phyloP scores from a whole-genome alignment of 53 echinoderm and acorn worm genomes.

The Hippasteria phrygiana region DNA sequence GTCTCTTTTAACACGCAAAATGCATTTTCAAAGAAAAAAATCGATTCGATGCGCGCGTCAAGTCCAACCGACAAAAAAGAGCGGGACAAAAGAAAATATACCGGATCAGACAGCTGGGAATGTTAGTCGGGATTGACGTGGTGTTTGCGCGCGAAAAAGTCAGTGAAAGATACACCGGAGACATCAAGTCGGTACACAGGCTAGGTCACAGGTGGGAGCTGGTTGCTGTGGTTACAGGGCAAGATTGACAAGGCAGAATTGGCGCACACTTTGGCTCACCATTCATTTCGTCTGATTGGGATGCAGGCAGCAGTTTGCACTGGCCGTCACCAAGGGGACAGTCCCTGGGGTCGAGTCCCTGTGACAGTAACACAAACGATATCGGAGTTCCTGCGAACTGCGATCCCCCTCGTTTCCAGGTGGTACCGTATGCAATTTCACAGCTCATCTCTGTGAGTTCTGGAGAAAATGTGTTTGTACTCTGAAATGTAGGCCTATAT shows the following conservation, averaged over 20 bases:
- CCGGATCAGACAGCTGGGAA: neutral
- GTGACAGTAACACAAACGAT: neutral
- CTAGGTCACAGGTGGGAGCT: neutral
- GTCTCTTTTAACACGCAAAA: neutral
- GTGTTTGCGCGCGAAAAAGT: neutral
- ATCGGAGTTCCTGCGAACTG: neutral
- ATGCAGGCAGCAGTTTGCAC: too few species aligned
- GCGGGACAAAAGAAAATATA: too few species aligned
- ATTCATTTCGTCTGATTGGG: neutral
- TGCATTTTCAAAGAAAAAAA: neutral
- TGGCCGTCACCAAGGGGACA: too few species aligned
- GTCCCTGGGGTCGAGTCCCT: neutral
- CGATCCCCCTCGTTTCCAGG: neutral
- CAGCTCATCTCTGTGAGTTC: neutral
- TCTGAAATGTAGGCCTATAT: neutral
- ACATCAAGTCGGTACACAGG: neutral
- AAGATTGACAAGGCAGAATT: neutral
- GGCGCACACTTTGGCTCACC: conserved; percentile 2
- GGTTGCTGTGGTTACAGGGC: neutral
- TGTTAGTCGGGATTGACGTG: neutral
- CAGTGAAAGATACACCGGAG: neutral
- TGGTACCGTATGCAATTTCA: neutral
- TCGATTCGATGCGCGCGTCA: neutral
- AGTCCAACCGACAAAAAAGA: neutral
- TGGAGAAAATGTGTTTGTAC: neutral